Evolutionary conservation across 1,140 invertebrate species (phyloP).

Genomic region (Drosophila leontia): DNA sequence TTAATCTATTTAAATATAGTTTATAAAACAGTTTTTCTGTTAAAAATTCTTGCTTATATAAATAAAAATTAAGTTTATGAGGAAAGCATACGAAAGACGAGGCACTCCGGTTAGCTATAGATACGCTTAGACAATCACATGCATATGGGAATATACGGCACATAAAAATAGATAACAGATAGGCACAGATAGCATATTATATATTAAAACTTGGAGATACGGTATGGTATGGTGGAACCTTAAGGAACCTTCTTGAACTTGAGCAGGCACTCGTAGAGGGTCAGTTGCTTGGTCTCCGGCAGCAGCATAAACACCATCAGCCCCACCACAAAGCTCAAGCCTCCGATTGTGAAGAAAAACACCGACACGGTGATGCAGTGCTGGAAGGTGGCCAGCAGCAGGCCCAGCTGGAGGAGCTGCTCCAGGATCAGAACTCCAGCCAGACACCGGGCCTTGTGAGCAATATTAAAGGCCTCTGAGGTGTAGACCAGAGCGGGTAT

Average conservation of each 20-base stretch:
- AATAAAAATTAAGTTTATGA: neutral
- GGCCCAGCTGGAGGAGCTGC: constrained; percentile 61
- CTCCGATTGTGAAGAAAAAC: constrained; percentile 73
- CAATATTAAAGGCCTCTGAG: constrained; percentile 69
- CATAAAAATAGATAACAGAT: constrained; percentile 35
- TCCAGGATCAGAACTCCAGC: constrained; percentile 64
- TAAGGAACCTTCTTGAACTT: constrained; percentile 78
- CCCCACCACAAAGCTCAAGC: constrained; percentile 62
- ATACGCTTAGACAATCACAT: neutral
- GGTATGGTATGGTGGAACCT: constrained; percentile 2
- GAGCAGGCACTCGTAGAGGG: constrained; percentile 72
- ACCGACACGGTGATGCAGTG: constrained; percentile 53
- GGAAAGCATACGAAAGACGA: neutral
- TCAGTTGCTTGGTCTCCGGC: constrained; percentile 71
- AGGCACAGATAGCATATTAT: constrained; percentile 32
- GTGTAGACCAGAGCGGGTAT: constrained; percentile 70
- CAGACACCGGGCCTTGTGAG: constrained; percentile 64
- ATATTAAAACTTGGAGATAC: constrained; percentile 6
- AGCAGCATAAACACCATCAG: constrained; percentile 66
- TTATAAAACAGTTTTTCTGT: neutral
- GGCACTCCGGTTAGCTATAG: neutral
- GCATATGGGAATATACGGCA: constrained; percentile 15
- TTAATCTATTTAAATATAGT: neutral
- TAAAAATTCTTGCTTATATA: neutral
- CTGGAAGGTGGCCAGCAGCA: constrained; percentile 61